Evolutionary conservation across 2,797 vertebrate species (phyloP), one percentile per base, ranked within the genome.

Genomic region (Diglossa cyanea): DNA sequence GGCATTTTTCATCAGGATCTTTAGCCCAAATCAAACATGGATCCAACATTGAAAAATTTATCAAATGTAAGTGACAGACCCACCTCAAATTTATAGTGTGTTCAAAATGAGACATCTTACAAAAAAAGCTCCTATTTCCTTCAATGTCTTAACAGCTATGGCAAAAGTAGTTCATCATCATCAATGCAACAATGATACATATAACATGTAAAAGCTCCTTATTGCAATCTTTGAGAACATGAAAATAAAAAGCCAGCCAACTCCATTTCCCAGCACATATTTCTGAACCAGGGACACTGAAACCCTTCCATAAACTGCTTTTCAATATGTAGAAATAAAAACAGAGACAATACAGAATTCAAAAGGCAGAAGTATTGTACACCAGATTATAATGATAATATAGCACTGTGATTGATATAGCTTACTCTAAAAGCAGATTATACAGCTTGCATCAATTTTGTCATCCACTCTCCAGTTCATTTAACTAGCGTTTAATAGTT

Each of bases 381-480:
- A 95, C 63, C 96, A 94, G 82, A 89, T 91, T 72, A 93, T 91
- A 78, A 94, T 50, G 86, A 96, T 88, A 94, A 88, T 77, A 95
- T 58, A 92, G 94, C 85, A 87, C 72, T 94, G 89, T 77, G 92
- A 94, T 80, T 81, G 95, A 95, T 88, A 92, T 21, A 90, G 90
- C 89, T 95, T 90, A 93, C 87, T 96, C 90, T 91, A 97, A 90
- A 95, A 96, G 97, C 97, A 92, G 87, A 94, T 95, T 97, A 92
- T 97, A 97, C 96, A 96, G 96, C 95, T 95, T 65, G 85, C 90
- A 88, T 92, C 88, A 61, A 50, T 57, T 90, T 50, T 73, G n/a
- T 62, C 55, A 81, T 65, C 78, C 66, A 75, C 60, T 65, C 95
- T 94, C 80, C 91, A 91, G 96, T 93, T 88, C 87, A 18, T 79